phyloP scores from a whole-genome alignment of 2,113 vertebrate species.

The Apus apus region DNA sequence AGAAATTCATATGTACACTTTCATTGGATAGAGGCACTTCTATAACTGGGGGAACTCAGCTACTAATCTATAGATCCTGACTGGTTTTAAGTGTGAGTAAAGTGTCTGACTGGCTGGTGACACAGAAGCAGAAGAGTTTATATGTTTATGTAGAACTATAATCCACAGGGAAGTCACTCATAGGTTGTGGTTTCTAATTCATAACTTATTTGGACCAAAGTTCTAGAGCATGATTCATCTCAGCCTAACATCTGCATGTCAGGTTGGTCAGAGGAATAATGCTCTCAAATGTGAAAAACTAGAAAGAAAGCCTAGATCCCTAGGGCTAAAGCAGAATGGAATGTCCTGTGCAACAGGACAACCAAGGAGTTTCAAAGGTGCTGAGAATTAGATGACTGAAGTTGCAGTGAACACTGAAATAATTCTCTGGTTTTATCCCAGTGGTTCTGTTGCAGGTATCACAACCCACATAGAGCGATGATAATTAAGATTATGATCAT shows the following conservation, averaged over 20 bases:
- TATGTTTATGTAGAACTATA: neutral
- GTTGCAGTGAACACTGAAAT: neutral
- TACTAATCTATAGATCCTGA: neutral
- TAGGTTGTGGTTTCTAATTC: neutral
- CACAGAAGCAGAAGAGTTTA: neutral
- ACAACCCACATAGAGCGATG: neutral
- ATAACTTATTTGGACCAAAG: fast-evolving
- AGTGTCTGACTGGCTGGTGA: neutral
- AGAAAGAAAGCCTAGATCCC: neutral
- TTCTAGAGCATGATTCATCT: neutral
- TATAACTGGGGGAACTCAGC: neutral
- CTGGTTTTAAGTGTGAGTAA: neutral
- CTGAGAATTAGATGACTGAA: neutral
- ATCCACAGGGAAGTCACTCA: neutral
- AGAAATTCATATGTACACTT: neutral
- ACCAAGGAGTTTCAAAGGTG: neutral
- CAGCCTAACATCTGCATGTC: neutral
- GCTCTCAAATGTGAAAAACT: neutral
- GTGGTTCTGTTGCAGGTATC: fast-evolving
- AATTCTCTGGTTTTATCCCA: neutral
- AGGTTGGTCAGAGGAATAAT: neutral
- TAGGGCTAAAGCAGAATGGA: neutral
- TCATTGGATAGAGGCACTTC: fast-evolving
- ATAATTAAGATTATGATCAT: too few relatives aligned
- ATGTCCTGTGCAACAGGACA: too few relatives aligned